Conservation (phyloP, 2,888 invertebrate genomes). For the Ormyrus nitidulus region DNA sequence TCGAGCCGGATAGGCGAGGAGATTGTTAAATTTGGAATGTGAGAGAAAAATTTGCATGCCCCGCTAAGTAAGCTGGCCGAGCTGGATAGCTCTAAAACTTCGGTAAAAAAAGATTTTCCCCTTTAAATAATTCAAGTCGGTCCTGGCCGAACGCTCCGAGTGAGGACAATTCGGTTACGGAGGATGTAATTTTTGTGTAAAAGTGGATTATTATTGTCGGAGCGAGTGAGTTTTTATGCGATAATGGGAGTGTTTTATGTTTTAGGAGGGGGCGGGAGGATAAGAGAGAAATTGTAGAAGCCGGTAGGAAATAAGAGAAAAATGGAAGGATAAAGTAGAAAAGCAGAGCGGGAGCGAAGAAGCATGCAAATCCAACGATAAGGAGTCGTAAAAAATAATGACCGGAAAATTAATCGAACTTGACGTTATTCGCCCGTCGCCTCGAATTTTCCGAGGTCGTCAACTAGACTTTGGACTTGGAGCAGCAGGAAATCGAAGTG, state of each 20-base stretch:
- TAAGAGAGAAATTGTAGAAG: not conserved
- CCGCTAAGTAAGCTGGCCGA: no score
- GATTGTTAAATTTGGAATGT: slow-evolving; percentile 33
- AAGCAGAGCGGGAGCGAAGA: slow-evolving; percentile 50
- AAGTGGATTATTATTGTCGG: no score
- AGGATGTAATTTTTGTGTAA: no score
- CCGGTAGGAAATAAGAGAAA: not conserved
- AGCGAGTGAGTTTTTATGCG: no score
- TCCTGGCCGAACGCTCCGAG: no score
- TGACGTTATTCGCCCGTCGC: slow-evolving; percentile 68
- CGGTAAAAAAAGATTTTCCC: no score
- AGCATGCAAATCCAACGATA: slow-evolving; percentile 63
- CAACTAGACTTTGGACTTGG: slow-evolving; percentile 60
- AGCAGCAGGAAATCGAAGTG: slow-evolving; percentile 43
- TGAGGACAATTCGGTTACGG: no score
- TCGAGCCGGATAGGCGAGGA: slow-evolving; percentile 12
- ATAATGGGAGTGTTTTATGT: no score
- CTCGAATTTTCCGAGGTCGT: slow-evolving; percentile 67
- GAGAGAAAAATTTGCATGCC: slow-evolving; percentile 28
- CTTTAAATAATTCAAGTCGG: no score
- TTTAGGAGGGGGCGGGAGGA: not conserved
- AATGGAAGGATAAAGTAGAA: slow-evolving; percentile 42
- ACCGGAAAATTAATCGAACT: slow-evolving; percentile 75
- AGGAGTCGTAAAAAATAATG: slow-evolving; percentile 74
- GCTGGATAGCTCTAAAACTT: no score